Conservation (phyloP, 2,797 vertebrate species). For the Ctenochaetus hawaiiensis region DNA sequence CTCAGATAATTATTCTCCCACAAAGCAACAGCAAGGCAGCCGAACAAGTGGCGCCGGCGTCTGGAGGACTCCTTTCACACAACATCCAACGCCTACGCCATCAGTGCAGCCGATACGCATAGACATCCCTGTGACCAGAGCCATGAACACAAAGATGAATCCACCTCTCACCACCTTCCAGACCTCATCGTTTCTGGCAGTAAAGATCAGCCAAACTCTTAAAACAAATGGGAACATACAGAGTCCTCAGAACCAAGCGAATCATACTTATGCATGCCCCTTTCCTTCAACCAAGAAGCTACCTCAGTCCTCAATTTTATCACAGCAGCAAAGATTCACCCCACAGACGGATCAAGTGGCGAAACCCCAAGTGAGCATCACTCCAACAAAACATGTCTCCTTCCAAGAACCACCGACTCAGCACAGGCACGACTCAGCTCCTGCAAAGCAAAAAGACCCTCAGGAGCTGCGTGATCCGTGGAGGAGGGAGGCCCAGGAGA, state of each 20-base stretch:
- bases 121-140: constrained; percentile 78
- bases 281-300: constrained; percentile 54
- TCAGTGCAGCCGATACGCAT: constrained; percentile 78
- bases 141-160: constrained; percentile 72
- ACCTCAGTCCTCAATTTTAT: constrained; percentile 51
- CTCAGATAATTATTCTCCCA: constrained; percentile 72
- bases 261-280: constrained; percentile 39
- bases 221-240: constrained; percentile 68
- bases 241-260: constrained; percentile 14
- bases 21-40: constrained; percentile 75
- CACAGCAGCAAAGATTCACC: constrained; percentile 54
- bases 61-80: constrained; percentile 89
- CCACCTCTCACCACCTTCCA: constrained; percentile 83
- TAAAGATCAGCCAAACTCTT: constrained; percentile 82
- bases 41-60: constrained; percentile 86
- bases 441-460: constrained; percentile 69
- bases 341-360: constrained; percentile 31
- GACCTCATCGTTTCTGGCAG: constrained; percentile 41
- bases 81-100: constrained; percentile 72
- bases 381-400: constrained; percentile 85
- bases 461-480: constrained; percentile 85
- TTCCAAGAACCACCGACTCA: constrained; percentile 85
- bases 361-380: constrained; percentile 72
- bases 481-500: constrained; percentile 90
- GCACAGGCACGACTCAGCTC: constrained; percentile 78